Base-by-base conservation (phyloP, 2,797 vertebrate species). In the Eulemur mongoz region DNA sequence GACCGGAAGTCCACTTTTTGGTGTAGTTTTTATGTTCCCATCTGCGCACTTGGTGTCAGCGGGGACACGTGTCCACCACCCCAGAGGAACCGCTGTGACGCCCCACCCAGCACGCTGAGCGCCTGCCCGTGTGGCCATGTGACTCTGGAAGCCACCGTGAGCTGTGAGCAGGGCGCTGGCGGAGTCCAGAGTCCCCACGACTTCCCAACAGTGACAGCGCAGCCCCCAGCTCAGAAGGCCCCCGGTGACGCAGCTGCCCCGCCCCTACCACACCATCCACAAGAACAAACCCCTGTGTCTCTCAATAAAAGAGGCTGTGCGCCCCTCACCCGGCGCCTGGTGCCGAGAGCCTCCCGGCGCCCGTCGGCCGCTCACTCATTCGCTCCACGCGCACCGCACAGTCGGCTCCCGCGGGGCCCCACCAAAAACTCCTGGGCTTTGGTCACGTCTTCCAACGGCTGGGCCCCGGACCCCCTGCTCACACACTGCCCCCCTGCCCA, bases 261-360 rank as follows among this genome's bases (percentile, higher is more conserved):
- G 7, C 3, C 4, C 69, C 12, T 2, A 0, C 22, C 7, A 0
- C 15, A 2, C 8, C 0, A 2, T 7, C 0, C 0, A 59, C 5
- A 4, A 72, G 25, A 30, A 7, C n/a, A 43, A 30, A 23, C 22
- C 45, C 57, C 82, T 1, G 0, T 8, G 4, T 22, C 25, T 45
- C 52, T 81, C 67, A 40, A n/a, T 94, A 92, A 91, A 94, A 87
- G 78, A 14, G 45, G 2, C 43, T 3, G 18, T 57, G 61, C 12
- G 14, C 30, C 20, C 22, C 45, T 0, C 2, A 35, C 10, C 10
- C 8, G 43, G 20, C 13, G 40, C n/a, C n/a, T 9, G 0, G 0
- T 13, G 20, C 13, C 48, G 2, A 14, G 25, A 22, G 32, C 73
- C 67, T 23, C 11, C 25, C 0, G 4, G 50, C 5, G 5, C 17